These are phyloP conservation scores for Campylorhamphus procurvoides DNA, from an alignment of 2,113 vertebrate genomes.

Conservation along the genomic window DNA sequence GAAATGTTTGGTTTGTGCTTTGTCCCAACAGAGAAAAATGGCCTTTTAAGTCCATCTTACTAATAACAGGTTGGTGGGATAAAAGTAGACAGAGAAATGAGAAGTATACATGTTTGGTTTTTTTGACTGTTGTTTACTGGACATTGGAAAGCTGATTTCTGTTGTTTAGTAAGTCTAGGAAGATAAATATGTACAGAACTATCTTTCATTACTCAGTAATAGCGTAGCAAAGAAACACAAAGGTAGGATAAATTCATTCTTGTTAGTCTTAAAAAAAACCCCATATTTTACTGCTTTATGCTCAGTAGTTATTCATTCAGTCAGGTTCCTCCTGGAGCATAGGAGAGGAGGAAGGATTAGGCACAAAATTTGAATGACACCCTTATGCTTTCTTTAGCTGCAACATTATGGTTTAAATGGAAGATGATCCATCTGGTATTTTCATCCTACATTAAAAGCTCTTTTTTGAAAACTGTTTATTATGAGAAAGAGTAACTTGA, in stretches of 20 bases:
- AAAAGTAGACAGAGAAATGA: neutral
- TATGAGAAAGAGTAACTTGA: slow-evolving; percentile 4
- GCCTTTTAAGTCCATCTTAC: neutral
- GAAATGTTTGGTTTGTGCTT: neutral
- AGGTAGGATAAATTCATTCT: neutral
- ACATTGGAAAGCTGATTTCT: neutral
- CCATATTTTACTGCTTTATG: neutral
- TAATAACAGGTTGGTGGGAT: neutral
- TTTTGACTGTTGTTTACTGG: neutral
- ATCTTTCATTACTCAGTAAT: neutral
- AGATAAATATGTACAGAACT: neutral
- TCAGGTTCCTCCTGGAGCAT: neutral
- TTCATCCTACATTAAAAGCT: slow-evolving; percentile 1
- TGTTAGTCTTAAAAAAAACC: neutral
- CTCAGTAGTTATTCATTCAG: neutral
- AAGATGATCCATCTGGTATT: slow-evolving; percentile 33
- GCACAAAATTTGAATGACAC: slow-evolving; percentile 18
- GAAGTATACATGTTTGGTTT: neutral
- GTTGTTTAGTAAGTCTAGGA: neutral
- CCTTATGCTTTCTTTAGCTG: slow-evolving; percentile 26
- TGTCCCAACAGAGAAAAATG: neutral
- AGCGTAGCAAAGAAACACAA: neutral
- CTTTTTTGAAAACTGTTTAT: neutral
- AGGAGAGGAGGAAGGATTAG: neutral
- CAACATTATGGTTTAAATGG: neutral